Conservation (phyloP, 2,797 vertebrate genomes). For the Momotus momota region DNA sequence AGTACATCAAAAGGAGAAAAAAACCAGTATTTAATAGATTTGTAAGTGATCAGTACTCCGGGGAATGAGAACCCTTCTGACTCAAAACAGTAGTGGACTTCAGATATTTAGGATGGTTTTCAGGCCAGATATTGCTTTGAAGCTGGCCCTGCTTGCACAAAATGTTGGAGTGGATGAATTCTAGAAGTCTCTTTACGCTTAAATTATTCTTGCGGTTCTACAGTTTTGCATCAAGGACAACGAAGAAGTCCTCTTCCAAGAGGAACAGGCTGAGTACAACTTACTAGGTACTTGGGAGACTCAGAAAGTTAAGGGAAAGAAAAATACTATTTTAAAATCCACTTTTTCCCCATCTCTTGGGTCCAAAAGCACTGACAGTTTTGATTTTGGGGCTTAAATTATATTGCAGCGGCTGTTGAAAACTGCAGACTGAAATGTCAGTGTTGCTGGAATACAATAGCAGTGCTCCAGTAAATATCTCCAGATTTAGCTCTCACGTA, state of each 20-base stretch:
- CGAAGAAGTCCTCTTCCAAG: not conserved
- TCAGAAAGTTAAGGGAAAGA: not conserved
- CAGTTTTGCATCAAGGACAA: not conserved
- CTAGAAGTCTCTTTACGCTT: not conserved
- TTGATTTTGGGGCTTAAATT: conserved; percentile 54
- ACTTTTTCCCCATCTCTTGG: not conserved
- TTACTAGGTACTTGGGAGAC: not conserved
- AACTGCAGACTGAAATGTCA: conserved; percentile 39
- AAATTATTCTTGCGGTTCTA: not conserved
- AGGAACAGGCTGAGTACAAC: not conserved
- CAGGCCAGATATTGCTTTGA: not conserved
- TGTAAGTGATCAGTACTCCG: not conserved
- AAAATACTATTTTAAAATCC: conserved; percentile 15
- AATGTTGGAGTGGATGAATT: not conserved
- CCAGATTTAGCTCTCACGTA: not conserved
- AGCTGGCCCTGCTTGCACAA: not conserved
- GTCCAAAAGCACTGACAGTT: conserved; percentile 20
- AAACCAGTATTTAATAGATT: not conserved
- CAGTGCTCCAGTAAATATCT: not conserved
- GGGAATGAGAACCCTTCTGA: not conserved
- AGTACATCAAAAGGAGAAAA: not conserved
- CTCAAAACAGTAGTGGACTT: not conserved
- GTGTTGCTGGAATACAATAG: conserved; percentile 31
- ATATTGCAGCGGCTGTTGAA: not conserved
- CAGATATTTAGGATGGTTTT: not conserved